Evolutionary conservation across 2,888 invertebrate species (phyloP), one percentile per base, ranked within the genome.

Genomic region (Troilus luridus): DNA sequence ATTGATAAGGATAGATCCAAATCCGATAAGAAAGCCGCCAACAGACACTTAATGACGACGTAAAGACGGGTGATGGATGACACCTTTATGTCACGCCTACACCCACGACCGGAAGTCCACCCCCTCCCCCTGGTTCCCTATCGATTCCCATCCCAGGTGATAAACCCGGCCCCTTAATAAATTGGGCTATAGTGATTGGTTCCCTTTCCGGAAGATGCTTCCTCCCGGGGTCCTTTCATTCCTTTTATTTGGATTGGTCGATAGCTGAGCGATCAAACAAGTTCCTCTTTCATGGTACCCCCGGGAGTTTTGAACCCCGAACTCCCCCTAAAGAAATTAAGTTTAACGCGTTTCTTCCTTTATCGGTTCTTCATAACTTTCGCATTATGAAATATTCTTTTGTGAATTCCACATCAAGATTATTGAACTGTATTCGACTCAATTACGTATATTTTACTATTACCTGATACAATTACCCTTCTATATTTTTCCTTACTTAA

Each of bases 111-210:
- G 3, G 54, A 8, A 8, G 21, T 19, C 9, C 5, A 1, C 41
- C 41, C 41, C 41, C 41, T 41, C 19, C 54, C 54, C 17, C 81
- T 7, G 0, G n/a, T 10, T 14, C n/a, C 19, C 8, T 56, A 56
- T 56, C 56, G 56, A 56, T 85, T n/a, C 85, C 54, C 85, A 56
- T 19, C 19, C 85, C 85, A 56, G 85, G 85, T 85, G 85, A 85
- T 58, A 85, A 58, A 58, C 54, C n/a, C 56, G 85, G 56, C 85
- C 85, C 85, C 85, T 85, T 85, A 85, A 85, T 85, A 85, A 85
- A 85, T 85, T 85, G 85, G 85, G 85, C 85, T 85, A 85, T 85
- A 85, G 85, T 85, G 85, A 85, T 85, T 85, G 85, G 56, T 85
- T 58, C 85, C 85, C 54, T 85, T 58, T 85, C 85, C 81, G 21